These are phyloP conservation scores for Drosophila bunnanda DNA, from an alignment of 2,888 invertebrate genomes.

Conservation along the genomic window DNA sequence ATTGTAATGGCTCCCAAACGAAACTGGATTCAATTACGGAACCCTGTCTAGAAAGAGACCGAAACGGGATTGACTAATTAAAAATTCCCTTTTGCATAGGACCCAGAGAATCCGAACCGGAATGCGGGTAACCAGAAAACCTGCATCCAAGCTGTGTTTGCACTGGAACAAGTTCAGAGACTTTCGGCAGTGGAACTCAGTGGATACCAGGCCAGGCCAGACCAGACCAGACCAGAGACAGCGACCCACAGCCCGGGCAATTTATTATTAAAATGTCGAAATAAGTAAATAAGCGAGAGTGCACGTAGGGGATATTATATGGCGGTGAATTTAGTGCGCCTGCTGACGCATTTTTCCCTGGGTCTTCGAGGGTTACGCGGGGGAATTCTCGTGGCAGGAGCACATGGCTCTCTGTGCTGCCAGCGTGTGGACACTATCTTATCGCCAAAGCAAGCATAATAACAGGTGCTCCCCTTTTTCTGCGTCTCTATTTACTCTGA, in stretches of 20 bases:
- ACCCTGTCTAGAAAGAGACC: neutral
- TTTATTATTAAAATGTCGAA: slow-evolving; percentile 63
- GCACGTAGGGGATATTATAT: slow-evolving; percentile 39
- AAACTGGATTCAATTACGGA: slow-evolving; percentile 7
- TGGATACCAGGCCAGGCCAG: slow-evolving; percentile 1
- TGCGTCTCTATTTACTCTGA: slow-evolving; percentile 24
- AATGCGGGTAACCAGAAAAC: slow-evolving; percentile 45
- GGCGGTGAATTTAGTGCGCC: slow-evolving; percentile 37
- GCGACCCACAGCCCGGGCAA: slow-evolving; percentile 39
- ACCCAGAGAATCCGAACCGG: slow-evolving; percentile 12
- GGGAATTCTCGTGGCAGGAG: slow-evolving; percentile 14
- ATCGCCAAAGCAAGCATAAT: slow-evolving; percentile 65
- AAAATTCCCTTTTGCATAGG: slow-evolving; percentile 27
- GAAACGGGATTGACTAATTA: slow-evolving; percentile 30
- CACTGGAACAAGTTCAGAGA: slow-evolving; percentile 63
- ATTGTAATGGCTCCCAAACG: neutral
- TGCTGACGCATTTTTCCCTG: slow-evolving; percentile 66
- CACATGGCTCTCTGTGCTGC: slow-evolving; percentile 23
- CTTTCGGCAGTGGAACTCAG: slow-evolving; percentile 7
- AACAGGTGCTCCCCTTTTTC: slow-evolving; percentile 36
- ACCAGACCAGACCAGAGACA: slow-evolving; percentile 1
- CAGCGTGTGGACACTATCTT: slow-evolving; percentile 56
- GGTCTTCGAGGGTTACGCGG: slow-evolving; percentile 18
- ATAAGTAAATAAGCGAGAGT: slow-evolving; percentile 51
- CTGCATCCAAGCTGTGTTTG: slow-evolving; percentile 52